Conservation (phyloP, 2,888 invertebrate genomes). For the Aplocera efformata region DNA sequence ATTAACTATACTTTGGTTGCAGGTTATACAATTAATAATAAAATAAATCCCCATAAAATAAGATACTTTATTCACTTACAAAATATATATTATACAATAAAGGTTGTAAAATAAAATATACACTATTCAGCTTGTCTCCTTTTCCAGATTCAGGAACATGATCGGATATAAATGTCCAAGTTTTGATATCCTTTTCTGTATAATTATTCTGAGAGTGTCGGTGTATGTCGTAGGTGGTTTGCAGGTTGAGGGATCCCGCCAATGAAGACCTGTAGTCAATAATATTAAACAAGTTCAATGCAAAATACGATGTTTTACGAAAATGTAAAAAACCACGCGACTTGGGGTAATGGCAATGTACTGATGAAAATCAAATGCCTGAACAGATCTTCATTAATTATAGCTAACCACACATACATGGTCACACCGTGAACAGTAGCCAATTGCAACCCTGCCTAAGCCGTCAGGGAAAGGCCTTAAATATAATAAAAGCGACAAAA, state of each 20-base stretch:
- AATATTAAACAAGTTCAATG: constrained; percentile 5
- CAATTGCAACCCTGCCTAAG: too few relatives aligned
- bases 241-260: constrained; percentile 87
- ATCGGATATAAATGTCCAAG: constrained; percentile 88
- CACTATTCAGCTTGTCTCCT: constrained; percentile 37
- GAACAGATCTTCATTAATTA: too few relatives aligned
- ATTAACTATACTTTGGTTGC: constrained; percentile 1
- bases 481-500: too few relatives aligned
- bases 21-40: too few relatives aligned
- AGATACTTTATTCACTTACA: constrained; percentile 43
- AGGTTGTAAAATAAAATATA: too few relatives aligned
- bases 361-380: too few relatives aligned
- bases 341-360: too few relatives aligned
- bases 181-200: constrained; percentile 88
- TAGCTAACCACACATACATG: too few relatives aligned
- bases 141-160: constrained; percentile 82
- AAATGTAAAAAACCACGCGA: too few relatives aligned
- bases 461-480: too few relatives aligned
- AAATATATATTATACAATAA: constrained; percentile 39
- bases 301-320: not conserved
- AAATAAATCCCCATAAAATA: constrained; percentile 7
- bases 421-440: too few relatives aligned
- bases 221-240: constrained; percentile 87
- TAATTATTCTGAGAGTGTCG: constrained; percentile 88
- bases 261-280: constrained; percentile 76